These are phyloP conservation scores for Pandion haliaetus DNA, from an alignment of 2,113 vertebrate genomes.

Conservation along the genomic window DNA sequence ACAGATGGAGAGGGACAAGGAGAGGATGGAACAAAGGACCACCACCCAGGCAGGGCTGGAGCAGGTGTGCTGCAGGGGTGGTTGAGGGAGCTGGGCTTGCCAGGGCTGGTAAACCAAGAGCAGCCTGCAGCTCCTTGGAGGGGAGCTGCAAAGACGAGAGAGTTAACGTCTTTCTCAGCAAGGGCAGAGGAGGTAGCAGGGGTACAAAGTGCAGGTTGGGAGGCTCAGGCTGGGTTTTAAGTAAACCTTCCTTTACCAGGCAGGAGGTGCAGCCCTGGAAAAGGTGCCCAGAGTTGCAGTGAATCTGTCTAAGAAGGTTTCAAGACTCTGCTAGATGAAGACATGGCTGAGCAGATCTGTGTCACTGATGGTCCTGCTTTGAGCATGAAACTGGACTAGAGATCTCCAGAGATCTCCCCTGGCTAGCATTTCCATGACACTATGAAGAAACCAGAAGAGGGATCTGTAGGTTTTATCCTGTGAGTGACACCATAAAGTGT, in stretches of 20 bases:
- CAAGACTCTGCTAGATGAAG: background rate
- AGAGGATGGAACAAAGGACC: fast-evolving
- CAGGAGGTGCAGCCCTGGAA: background rate
- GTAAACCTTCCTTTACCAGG: background rate
- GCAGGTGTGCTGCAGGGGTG: background rate
- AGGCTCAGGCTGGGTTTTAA: background rate
- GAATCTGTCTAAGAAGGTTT: background rate
- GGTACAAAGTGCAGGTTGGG: background rate
- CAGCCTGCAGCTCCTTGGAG: background rate
- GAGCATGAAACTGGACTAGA: background rate
- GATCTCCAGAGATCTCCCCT: background rate
- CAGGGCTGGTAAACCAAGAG: background rate
- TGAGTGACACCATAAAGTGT: background rate
- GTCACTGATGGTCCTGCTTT: background rate
- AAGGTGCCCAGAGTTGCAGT: background rate
- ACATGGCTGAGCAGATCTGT: background rate
- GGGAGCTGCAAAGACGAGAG: background rate
- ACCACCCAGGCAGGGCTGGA: background rate
- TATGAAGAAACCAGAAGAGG: background rate
- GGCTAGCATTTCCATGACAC: background rate
- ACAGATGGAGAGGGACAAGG: background rate
- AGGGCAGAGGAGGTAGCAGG: background rate
- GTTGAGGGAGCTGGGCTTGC: background rate
- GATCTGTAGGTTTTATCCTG: background rate
- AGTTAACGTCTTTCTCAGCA: fast-evolving